These are phyloP conservation scores for Eilema depressum DNA, from an alignment of 2,888 invertebrate species.

Conservation along the genomic window DNA sequence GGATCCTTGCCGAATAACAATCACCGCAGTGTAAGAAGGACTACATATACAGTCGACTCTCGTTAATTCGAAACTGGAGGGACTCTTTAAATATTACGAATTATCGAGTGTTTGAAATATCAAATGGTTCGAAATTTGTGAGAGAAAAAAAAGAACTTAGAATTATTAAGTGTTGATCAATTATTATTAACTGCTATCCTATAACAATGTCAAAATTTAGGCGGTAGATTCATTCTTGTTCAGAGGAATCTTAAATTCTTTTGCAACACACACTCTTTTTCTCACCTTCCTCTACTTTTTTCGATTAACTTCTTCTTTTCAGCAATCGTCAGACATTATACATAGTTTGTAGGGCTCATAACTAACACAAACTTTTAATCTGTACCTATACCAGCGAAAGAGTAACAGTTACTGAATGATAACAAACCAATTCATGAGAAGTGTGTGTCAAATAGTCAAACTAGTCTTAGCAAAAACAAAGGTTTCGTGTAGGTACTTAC, in stretches of 20 bases:
- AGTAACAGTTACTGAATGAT: no score
- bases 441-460: no score
- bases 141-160: slow-evolving; percentile 22
- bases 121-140: slow-evolving; percentile 33
- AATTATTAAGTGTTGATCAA: slow-evolving; percentile 22
- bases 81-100: slow-evolving; percentile 14
- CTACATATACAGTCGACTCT: neutral
- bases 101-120: slow-evolving; percentile 23
- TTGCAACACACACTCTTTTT: slow-evolving; percentile 35
- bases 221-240: slow-evolving; percentile 23
- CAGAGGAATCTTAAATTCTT: slow-evolving; percentile 28
- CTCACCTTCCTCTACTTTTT: no score
- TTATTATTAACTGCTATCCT: slow-evolving; percentile 25
- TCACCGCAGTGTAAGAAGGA: no score
- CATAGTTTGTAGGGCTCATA: slow-evolving; percentile 34
- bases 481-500: no score
- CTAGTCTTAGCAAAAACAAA: no score
- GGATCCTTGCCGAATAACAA: no score
- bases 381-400: no score
- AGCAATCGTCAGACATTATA: no score
- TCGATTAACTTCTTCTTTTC: no score
- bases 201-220: slow-evolving; percentile 23
- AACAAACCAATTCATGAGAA: no score
- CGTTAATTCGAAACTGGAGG: slow-evolving; percentile 13
- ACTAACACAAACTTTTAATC: slow-evolving; percentile 28